These are phyloP conservation scores for Ectemnius cavifrons DNA, from an alignment of 2,888 invertebrate species.

Conservation along the genomic window DNA sequence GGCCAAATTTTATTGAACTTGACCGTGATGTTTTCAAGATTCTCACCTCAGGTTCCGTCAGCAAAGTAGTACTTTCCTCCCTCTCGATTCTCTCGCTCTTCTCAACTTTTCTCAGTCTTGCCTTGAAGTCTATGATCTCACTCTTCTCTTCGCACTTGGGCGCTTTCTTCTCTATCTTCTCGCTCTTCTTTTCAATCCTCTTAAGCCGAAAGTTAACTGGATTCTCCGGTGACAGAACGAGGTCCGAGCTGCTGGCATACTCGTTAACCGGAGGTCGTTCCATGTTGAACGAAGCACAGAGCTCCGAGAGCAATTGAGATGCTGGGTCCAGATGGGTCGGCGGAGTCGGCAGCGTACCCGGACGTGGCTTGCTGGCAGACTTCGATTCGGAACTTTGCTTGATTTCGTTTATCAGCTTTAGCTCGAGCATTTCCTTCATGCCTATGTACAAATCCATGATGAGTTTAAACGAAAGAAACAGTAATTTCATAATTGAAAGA, in stretches of 20 bases:
- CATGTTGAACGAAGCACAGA: conserved; percentile 90
- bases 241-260: background rate
- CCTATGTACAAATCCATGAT: conserved; percentile 54
- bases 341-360: conserved; percentile 54
- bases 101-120: conserved; percentile 90
- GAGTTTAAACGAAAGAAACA: too few relatives aligned
- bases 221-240: background rate
- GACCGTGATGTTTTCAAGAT: background rate
- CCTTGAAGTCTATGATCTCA: conserved; percentile 90
- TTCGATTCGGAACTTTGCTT: conserved; percentile 87
- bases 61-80: too few relatives aligned
- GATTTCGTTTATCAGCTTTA: conserved; percentile 90
- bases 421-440: conserved; percentile 90
- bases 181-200: conserved; percentile 85
- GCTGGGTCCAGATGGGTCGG: conserved; percentile 84
- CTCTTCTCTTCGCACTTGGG: conserved; percentile 73
- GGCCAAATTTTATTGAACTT: background rate
- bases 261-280: conserved; percentile 76
- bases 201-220: conserved; percentile 81
- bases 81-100: conserved; percentile 72
- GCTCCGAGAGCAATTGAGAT: conserved; percentile 88
- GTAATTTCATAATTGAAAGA: too few relatives aligned
- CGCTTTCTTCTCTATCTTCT: conserved; percentile 80
- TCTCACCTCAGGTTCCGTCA: too few relatives aligned
- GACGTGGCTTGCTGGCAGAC: conserved; percentile 74